Conservation (phyloP, 2,888 invertebrate species). For the Hypomecis atomaria region DNA sequence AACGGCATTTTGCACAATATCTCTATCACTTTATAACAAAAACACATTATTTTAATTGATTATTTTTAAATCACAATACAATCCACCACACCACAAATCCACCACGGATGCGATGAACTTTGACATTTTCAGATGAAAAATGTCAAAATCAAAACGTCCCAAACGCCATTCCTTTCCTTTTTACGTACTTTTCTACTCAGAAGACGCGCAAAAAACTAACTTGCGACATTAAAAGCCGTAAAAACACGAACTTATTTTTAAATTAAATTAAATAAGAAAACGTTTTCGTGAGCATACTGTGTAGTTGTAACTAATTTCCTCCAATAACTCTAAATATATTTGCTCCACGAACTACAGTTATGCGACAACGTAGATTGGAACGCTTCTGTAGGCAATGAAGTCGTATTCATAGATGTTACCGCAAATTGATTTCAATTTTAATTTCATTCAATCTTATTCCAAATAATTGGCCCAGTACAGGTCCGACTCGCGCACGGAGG, state of each 20-base stretch:
- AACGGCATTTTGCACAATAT: slow-evolving; percentile 26
- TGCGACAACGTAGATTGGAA: slow-evolving; percentile 67
- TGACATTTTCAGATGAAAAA: slow-evolving; percentile 73
- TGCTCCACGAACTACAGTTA: no score
- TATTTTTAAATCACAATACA: slow-evolving; percentile 43
- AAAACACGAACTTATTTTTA: slow-evolving; percentile 37
- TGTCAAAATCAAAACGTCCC: slow-evolving; percentile 67
- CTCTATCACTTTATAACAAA: slow-evolving; percentile 18
- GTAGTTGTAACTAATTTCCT: background rate
- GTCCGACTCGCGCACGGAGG: no score
- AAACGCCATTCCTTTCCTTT: slow-evolving; percentile 69
- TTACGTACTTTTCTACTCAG: slow-evolving; percentile 41
- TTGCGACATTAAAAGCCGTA: background rate
- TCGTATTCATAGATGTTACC: slow-evolving; percentile 59
- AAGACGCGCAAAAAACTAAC: background rate
- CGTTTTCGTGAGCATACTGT: slow-evolving; percentile 5
- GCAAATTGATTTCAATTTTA: background rate
- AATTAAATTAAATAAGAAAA: slow-evolving; percentile 56
- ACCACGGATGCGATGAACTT: slow-evolving; percentile 65
- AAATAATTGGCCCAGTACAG: no score
- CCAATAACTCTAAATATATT: no score
- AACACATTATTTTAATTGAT: slow-evolving; percentile 46
- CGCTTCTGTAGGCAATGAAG: slow-evolving; percentile 55
- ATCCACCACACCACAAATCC: slow-evolving; percentile 48
- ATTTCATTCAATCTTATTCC: no score